Evolutionary conservation across 2,888 invertebrate genomes (phyloP).

Genomic region (Theretra japonica): DNA sequence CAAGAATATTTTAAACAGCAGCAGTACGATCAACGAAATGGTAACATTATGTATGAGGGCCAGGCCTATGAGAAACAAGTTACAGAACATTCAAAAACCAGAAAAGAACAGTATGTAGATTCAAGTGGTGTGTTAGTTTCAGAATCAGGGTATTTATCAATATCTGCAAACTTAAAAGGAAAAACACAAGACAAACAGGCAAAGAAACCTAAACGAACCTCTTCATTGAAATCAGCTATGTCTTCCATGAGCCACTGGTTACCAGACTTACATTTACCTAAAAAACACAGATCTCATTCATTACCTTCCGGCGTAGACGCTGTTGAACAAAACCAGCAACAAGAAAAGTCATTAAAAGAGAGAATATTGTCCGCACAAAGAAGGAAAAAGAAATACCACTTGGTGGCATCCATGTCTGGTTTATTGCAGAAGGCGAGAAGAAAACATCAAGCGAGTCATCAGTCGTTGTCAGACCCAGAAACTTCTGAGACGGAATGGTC

Average conservation of each 20-base stretch:
- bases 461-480: conserved; percentile 90
- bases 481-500: conserved; percentile 90
- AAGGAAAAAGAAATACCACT: conserved; percentile 91
- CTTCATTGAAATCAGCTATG: conserved; percentile 92
- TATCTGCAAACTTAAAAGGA: conserved; percentile 87
- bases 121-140: conserved; percentile 87
- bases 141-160: conserved; percentile 91
- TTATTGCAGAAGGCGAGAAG: conserved; percentile 93
- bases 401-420: conserved; percentile 93
- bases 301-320: conserved; percentile 89
- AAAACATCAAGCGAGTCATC: conserved; percentile 85
- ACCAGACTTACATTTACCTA: conserved; percentile 91
- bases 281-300: conserved; percentile 92
- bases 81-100: conserved; percentile 60
- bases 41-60: conserved; percentile 71
- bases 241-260: conserved; percentile 92
- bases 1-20: conserved; percentile 83
- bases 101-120: conserved; percentile 77
- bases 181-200: conserved; percentile 81
- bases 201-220: conserved; percentile 89
- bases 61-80: conserved; percentile 68
- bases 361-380: conserved; percentile 77
- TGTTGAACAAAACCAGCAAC: conserved; percentile 75
- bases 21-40: conserved; percentile 82
- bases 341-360: conserved; percentile 79